Percentiles rank a stretch among this genome's conserved stretches.
These are phyloP conservation scores for Crocodylus rhombifer DNA, from an alignment of 2,797 vertebrate genomes.

Conservation along the genomic window DNA sequence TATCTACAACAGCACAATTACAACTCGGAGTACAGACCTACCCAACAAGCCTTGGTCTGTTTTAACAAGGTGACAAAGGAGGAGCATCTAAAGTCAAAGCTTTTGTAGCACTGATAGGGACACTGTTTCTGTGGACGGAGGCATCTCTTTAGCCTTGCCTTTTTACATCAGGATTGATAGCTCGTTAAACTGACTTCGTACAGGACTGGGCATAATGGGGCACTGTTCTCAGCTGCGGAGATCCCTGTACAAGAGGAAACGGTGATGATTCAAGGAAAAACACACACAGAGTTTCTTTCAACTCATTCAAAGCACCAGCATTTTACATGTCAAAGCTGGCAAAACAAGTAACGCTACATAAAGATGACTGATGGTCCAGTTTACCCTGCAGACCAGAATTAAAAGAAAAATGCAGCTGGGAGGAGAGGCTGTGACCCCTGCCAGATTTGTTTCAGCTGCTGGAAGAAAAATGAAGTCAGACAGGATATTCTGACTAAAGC, in stretches of 20 bases:
- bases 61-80: not conserved
- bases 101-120: not conserved
- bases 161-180: not conserved
- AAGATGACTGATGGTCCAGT: not conserved
- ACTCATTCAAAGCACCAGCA: not conserved
- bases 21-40: too few relatives aligned
- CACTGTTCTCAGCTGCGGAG: not conserved
- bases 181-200: not conserved
- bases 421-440: not conserved
- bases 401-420: not conserved
- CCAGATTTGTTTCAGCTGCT: conserved; percentile 39
- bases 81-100: not conserved
- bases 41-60: too few relatives aligned
- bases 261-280: not conserved
- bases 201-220: not conserved
- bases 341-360: not conserved
- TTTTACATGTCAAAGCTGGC: conserved; percentile 30
- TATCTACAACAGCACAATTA: too few relatives aligned
- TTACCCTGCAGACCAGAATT: not conserved
- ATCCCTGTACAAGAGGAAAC: not conserved
- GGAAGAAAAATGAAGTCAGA: conserved; percentile 8
- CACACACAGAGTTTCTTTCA: not conserved
- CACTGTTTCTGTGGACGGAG: not conserved
- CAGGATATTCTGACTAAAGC: conserved; percentile 35
- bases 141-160: not conserved